A percentile compares a stretch with the other conserved stretches of the same genome.
Evolutionary conservation across 2,797 vertebrate species (phyloP).

Genomic region (Allobates femoralis): DNA sequence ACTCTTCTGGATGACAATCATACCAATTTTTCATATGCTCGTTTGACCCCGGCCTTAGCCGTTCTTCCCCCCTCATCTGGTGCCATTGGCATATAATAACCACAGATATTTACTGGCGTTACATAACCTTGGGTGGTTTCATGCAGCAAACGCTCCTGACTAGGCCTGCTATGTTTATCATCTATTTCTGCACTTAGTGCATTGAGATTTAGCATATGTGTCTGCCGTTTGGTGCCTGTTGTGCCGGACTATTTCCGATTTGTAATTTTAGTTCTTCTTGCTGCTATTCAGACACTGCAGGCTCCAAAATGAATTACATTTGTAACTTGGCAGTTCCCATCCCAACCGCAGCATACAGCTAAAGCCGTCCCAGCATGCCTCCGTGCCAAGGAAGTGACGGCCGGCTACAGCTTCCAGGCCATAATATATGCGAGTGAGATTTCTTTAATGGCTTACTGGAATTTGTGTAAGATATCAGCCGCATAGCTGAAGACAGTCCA

Average conservation of each 20-base stretch:
- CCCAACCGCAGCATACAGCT: conserved; percentile 20
- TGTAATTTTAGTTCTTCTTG: conserved; percentile 19
- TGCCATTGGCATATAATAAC: no score
- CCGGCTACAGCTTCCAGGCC: conserved; percentile 34
- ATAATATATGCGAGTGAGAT: conserved; percentile 58
- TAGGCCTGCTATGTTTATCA: neutral
- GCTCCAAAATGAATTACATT: conserved; percentile 41
- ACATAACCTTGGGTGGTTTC: neutral
- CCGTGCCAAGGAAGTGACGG: conserved; percentile 42
- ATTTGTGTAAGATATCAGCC: conserved; percentile 60
- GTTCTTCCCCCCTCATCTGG: no score
- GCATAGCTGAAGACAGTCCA: conserved; percentile 57
- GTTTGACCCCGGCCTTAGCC: no score
- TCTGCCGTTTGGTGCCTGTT: neutral
- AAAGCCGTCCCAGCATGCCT: conserved; percentile 29
- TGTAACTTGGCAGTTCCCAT: conserved; percentile 11
- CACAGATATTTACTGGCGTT: no score
- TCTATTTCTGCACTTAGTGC: neutral
- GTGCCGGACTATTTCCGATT: conserved; percentile 2
- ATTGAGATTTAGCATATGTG: conserved; percentile 20
- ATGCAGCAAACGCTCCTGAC: neutral
- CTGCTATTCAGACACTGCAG: conserved; percentile 44
- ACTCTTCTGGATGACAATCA: no score
- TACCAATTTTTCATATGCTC: no score
- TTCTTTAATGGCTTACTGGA: conserved; percentile 61